These are phyloP conservation scores for Andrena haemorrhoa DNA, from an alignment of 2,888 invertebrate genomes.

Conservation along the genomic window DNA sequence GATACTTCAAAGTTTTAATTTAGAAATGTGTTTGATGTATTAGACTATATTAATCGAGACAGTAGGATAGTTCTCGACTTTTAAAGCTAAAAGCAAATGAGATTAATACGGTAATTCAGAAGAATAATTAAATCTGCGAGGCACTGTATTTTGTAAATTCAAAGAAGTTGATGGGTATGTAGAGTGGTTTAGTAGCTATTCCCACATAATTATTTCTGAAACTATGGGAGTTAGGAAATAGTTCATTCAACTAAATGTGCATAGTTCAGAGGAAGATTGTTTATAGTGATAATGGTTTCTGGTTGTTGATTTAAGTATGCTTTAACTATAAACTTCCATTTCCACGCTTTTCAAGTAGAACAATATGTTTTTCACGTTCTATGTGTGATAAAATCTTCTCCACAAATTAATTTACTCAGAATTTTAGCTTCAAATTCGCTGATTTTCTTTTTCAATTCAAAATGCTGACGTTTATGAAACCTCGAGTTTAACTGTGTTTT, in stretches of 20 bases:
- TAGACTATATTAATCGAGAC: background rate
- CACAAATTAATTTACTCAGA: too few species aligned
- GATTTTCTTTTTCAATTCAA: too few species aligned
- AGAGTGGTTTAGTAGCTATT: background rate
- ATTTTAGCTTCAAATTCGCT: too few species aligned
- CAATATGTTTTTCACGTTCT: too few species aligned
- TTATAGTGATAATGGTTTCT: background rate
- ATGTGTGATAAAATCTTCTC: too few species aligned
- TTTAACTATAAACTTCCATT: too few species aligned
- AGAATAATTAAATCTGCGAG: constrained; percentile 7
- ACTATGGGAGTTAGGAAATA: background rate
- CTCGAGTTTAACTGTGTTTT: too few species aligned
- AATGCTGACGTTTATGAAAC: too few species aligned
- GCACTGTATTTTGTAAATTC: constrained; percentile 9
- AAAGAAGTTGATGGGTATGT: background rate
- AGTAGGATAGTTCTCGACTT: background rate
- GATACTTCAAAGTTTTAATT: background rate
- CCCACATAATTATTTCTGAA: background rate
- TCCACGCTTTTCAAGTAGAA: too few species aligned
- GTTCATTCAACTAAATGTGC: constrained; percentile 2
- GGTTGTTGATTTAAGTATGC: background rate
- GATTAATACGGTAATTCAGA: background rate
- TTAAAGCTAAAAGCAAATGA: too few species aligned
- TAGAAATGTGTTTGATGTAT: background rate
- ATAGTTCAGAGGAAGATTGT: background rate